Base-by-base conservation (phyloP, 2,113 vertebrate genomes). In the Parotia lawesii region DNA sequence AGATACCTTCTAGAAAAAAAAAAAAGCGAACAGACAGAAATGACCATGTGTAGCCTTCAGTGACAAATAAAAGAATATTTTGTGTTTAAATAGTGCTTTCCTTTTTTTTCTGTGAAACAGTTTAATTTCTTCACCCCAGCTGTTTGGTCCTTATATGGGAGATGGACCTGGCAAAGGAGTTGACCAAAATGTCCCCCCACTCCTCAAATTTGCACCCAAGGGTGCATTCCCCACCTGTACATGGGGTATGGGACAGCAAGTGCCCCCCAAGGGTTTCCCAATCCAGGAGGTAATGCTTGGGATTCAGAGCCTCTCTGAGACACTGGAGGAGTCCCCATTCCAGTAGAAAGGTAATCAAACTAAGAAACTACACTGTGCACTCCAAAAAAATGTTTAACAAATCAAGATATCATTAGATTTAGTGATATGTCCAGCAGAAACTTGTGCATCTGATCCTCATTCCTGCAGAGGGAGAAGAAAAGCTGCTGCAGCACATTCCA, bases 51-150 rank as follows among this genome's bases (percentile, higher is more conserved):
- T 99, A 99, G 99, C 98, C 99, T 99, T 99, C 98, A 98, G 98
- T 98, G 98, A 98, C 98, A 98, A 98, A 98, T 98, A 99, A 99
- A 99, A 98, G 98, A 98, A 98, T 99, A 99, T 99, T 99, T 99
- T 99, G 99, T 99, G 99, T 99, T 99, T 99, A 99, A 96, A 76
- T 90, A 96, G 95, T 74, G 50, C 5, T 8, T 10, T 16, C 8
- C 19, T 4, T 53, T 38, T 62, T 42, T 47, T 48, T 9, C 15
- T 17, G 6, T 37, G 21, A 75, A 74, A 91, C 45, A 12, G 1
- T 31, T 75, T 15, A 2, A 19, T 72, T 85, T 73, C 17, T 87
- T 85, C 53, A 76, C 11, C 20, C 51, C 44, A 28, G 11, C 13
- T 76, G 7, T 31, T 93, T 87, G 12, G 11, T 75, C n/a, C 57